Conservation (phyloP, 2,888 invertebrate species). For the Parnassius smintheus region DNA sequence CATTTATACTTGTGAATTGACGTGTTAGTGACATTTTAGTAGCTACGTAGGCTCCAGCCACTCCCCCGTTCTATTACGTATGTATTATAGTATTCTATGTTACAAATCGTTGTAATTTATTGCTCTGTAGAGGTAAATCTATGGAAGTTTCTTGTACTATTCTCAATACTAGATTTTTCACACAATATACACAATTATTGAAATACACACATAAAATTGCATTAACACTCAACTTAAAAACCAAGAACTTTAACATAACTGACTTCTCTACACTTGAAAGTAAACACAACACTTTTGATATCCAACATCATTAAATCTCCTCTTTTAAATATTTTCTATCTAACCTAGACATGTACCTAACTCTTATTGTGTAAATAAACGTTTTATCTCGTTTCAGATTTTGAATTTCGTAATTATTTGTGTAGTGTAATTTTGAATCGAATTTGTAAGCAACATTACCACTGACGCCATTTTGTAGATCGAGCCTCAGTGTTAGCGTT, state of each 20-base stretch:
- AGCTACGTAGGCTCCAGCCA: no score
- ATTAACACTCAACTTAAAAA: neutral
- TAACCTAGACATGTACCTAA: constrained; percentile 76
- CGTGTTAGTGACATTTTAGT: no score
- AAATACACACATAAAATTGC: no score
- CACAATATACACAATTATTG: no score
- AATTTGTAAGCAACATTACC: constrained; percentile 67
- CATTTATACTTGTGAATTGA: no score
- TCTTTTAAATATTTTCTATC: constrained; percentile 79
- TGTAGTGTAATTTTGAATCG: constrained; percentile 69
- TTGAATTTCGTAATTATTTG: constrained; percentile 72
- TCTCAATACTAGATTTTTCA: no score
- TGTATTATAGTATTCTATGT: no score
- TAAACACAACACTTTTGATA: neutral
- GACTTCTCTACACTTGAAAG: constrained; percentile 1
- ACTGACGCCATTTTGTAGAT: constrained; percentile 3
- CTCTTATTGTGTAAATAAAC: constrained; percentile 78
- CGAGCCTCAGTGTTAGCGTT: constrained; percentile 44
- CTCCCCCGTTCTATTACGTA: no score
- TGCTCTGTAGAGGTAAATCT: no score
- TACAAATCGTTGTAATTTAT: no score
- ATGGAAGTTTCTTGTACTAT: no score
- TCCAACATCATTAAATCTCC: constrained; percentile 54
- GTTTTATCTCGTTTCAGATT: constrained; percentile 77
- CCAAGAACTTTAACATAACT: neutral